phyloP scores from a whole-genome alignment of 2,888 invertebrate species.

The Actias luna region DNA sequence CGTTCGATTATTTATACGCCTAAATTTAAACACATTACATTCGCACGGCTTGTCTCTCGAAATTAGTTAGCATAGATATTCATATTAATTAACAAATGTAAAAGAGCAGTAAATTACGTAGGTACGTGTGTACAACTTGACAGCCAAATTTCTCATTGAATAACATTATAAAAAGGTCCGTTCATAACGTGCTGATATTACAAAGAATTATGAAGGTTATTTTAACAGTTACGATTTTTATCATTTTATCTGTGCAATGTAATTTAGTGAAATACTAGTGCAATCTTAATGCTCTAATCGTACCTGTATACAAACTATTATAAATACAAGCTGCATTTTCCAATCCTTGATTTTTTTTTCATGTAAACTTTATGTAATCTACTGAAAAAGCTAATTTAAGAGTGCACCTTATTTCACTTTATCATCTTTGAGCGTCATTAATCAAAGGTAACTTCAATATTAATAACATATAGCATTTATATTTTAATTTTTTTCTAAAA shows the following conservation, averaged over 20 bases:
- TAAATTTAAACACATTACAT: slow-evolving; percentile 21
- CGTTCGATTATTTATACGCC: background rate
- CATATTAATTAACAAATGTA: slow-evolving; percentile 36
- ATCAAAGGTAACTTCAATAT: too few relatives aligned
- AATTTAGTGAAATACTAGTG: background rate
- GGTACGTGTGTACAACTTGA: slow-evolving; percentile 31
- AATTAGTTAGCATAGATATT: slow-evolving; percentile 29
- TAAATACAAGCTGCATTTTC: background rate
- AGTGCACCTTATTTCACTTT: too few relatives aligned
- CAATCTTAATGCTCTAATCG: background rate
- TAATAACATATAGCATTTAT: too few relatives aligned
- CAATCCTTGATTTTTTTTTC: background rate
- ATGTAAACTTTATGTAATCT: too few relatives aligned
- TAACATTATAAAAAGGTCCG: background rate
- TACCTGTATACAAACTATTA: too few relatives aligned
- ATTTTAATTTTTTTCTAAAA: too few relatives aligned
- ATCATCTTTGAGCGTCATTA: too few relatives aligned
- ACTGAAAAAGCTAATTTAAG: too few relatives aligned
- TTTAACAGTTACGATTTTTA: background rate
- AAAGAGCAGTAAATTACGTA: slow-evolving; percentile 34
- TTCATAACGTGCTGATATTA: background rate
- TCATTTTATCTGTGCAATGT: background rate
- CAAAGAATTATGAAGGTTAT: background rate
- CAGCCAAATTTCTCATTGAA: slow-evolving; percentile 37
- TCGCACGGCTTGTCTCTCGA: slow-evolving; percentile 32